Conservation (phyloP, 2,888 invertebrate genomes). For the Lamellibrachia satsuma region DNA sequence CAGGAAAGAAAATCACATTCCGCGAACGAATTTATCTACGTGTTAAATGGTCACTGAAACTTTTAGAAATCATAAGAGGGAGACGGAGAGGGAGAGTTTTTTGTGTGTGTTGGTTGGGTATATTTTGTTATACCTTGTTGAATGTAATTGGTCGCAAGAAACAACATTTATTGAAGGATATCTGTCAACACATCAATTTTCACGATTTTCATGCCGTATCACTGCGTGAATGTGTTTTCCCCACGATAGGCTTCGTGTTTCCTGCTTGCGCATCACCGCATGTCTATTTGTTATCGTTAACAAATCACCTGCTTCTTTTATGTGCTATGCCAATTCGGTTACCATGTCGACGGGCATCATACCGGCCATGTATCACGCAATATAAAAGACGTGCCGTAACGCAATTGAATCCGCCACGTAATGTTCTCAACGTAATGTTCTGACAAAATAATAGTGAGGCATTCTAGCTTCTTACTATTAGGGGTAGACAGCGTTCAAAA, state of each 20-base stretch:
- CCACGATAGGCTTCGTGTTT: not conserved
- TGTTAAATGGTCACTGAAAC: not conserved
- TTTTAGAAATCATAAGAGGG: not conserved
- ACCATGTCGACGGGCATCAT: not conserved
- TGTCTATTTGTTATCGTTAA: slow-evolving; percentile 11
- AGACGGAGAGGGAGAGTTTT: no score
- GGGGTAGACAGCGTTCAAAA: no score
- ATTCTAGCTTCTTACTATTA: no score
- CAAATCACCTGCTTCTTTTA: slow-evolving; percentile 10
- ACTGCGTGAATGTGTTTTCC: not conserved
- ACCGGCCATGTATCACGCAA: no score
- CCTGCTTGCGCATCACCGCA: not conserved
- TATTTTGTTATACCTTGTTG: not conserved
- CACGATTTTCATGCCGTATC: not conserved
- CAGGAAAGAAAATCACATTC: not conserved
- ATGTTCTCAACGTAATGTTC: no score
- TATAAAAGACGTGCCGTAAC: no score
- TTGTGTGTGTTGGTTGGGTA: not conserved
- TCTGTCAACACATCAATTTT: not conserved
- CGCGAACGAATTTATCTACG: not conserved
- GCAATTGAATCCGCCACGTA: no score
- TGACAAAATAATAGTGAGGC: no score
- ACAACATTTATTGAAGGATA: not conserved
- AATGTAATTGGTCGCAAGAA: not conserved
- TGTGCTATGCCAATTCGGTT: slow-evolving; percentile 2